phyloP scores from a whole-genome alignment of 2,888 invertebrate genomes.

The Eilema sororculum region DNA sequence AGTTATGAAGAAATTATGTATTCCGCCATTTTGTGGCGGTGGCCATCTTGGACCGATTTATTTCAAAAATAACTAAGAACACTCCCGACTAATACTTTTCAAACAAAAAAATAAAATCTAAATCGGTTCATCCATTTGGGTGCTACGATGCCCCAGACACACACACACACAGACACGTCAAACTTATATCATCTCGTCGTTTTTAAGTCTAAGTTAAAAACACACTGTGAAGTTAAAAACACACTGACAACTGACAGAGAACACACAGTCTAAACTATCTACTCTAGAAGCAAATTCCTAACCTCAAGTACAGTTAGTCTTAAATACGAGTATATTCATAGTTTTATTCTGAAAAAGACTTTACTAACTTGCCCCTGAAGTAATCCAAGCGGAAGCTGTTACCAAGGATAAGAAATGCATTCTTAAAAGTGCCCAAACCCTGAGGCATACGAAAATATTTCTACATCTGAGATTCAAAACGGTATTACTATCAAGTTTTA shows the following conservation, averaged over 20 bases:
- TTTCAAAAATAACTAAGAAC: too few species aligned
- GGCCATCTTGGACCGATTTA: too few species aligned
- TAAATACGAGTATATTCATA: neutral
- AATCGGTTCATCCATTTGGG: too few species aligned
- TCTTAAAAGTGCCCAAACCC: conserved; percentile 13
- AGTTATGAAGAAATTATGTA: too few species aligned
- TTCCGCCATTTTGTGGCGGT: too few species aligned
- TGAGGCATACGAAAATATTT: conserved; percentile 20
- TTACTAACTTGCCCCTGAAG: neutral
- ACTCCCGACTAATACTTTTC: too few species aligned
- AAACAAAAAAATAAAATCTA: too few species aligned
- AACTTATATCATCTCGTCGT: too few species aligned
- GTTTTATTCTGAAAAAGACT: neutral
- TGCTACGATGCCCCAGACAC: too few species aligned
- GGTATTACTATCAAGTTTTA: conserved; percentile 39
- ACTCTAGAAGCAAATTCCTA: neutral
- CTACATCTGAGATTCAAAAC: conserved; percentile 20
- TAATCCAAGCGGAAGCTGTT: neutral
- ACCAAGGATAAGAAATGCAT: conserved; percentile 8
- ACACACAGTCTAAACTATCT: neutral
- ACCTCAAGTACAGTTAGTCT: neutral
- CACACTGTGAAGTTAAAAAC: too few species aligned
- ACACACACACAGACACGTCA: too few species aligned
- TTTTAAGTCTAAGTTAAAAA: too few species aligned
- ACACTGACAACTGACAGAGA: neutral